Conservation (phyloP, 2,797 vertebrate genomes). For the Acrossocheilus wenchowensis region DNA sequence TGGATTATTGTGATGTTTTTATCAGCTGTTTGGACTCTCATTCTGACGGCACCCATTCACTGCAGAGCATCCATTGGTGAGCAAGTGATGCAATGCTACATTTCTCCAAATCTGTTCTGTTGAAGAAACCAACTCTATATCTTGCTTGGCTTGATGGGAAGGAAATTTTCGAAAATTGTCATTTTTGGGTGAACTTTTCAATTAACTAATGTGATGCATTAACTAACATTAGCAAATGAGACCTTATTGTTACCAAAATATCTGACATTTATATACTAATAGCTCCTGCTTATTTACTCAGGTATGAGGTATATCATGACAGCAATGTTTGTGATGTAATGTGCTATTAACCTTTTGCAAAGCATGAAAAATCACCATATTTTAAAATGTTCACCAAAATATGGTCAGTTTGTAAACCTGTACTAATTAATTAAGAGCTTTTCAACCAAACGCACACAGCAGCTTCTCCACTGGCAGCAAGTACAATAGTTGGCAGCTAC, state of each 20-base stretch:
- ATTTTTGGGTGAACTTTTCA: neutral
- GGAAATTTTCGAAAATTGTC: neutral
- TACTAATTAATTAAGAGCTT: neutral
- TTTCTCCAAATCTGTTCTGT: neutral
- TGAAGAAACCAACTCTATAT: neutral
- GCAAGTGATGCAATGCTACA: neutral
- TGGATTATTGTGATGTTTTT: neutral
- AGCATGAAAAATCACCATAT: neutral
- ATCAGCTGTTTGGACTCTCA: neutral
- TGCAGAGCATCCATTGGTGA: neutral
- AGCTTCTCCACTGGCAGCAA: constrained; percentile 66
- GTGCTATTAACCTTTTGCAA: neutral
- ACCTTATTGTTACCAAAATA: neutral
- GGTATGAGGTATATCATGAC: neutral
- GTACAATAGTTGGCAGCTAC: constrained; percentile 67
- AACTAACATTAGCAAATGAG: neutral
- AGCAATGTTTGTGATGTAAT: neutral
- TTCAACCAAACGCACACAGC: constrained; percentile 13
- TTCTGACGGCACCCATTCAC: neutral
- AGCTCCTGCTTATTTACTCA: neutral
- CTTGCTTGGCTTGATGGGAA: neutral
- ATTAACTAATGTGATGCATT: neutral
- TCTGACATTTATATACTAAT: neutral
- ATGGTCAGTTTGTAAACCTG: neutral
- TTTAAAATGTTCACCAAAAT: neutral